phyloP scores from a whole-genome alignment of 2,888 invertebrate genomes.

The Cosmia trapezina region DNA sequence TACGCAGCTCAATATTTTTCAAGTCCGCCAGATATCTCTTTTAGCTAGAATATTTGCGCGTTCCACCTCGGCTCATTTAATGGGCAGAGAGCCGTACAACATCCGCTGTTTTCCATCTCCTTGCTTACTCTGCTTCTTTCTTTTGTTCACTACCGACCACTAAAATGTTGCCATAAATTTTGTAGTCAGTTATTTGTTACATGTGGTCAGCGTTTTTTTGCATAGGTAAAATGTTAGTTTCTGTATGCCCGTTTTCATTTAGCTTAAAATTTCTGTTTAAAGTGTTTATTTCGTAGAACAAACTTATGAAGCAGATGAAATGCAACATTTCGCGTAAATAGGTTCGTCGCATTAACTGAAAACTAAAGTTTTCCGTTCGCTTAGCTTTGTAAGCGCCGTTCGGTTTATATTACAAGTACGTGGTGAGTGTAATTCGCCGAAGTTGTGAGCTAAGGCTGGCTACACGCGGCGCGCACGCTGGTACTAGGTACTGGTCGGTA shows the following conservation, averaged over 20 bases:
- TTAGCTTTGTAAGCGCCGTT: conserved; percentile 35
- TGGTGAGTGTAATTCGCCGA: conserved; percentile 45
- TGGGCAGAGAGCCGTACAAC: conserved; percentile 78
- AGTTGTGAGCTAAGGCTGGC: conserved; percentile 31
- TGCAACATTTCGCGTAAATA: conserved; percentile 33
- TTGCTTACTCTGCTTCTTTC: conserved; percentile 73
- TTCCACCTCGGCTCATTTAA: conserved; percentile 77
- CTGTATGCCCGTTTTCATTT: conserved; percentile 30
- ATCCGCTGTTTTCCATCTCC: conserved; percentile 81
- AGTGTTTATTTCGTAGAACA: conserved; percentile 13
- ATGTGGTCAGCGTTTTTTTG: conserved; percentile 39
- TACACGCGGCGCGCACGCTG: conserved; percentile 37
- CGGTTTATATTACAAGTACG: conserved; percentile 31
- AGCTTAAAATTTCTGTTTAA: conserved; percentile 3
- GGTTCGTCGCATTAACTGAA: conserved; percentile 36
- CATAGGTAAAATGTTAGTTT: conserved; percentile 43
- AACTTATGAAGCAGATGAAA: conserved; percentile 31
- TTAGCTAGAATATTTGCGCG: conserved; percentile 75
- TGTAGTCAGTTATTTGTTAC: conserved; percentile 41
- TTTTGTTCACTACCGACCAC: conserved; percentile 64
- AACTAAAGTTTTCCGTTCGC: conserved; percentile 46
- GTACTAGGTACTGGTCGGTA: conserved; percentile 19
- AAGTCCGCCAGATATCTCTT: conserved; percentile 75
- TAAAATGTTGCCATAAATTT: conserved; percentile 63
- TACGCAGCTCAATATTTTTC: conserved; percentile 73